These are phyloP conservation scores for Drosophila malerkotliana DNA, from an alignment of 1,140 invertebrate species.

Conservation along the genomic window DNA sequence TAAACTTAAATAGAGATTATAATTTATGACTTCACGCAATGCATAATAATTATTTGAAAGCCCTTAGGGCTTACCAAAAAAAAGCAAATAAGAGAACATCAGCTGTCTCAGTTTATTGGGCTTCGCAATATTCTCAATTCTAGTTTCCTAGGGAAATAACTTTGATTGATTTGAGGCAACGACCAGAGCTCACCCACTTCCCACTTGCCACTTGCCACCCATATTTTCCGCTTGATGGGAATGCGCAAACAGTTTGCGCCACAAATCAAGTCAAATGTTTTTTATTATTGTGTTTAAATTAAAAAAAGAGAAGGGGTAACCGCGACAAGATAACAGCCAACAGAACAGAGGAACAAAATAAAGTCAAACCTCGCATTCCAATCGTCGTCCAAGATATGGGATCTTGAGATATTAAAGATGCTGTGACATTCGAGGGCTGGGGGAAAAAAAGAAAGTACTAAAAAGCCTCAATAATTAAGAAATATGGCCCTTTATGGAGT, in stretches of 20 bases:
- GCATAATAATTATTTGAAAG: too few species aligned
- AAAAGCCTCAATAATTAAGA: background rate
- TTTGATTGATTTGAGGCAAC: slow-evolving; percentile 19
- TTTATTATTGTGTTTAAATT: slow-evolving; percentile 35
- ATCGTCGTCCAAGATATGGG: slow-evolving; percentile 33
- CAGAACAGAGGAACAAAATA: slow-evolving; percentile 13
- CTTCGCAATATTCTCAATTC: background rate
- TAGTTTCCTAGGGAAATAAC: background rate
- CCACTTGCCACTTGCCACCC: slow-evolving; percentile 4
- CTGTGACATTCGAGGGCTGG: background rate
- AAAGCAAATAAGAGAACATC: too few species aligned
- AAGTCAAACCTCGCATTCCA: slow-evolving; percentile 50
- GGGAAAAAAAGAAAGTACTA: slow-evolving; percentile 6
- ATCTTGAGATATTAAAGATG: background rate
- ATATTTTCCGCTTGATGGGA: slow-evolving; percentile 15
- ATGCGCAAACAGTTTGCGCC: slow-evolving; percentile 16
- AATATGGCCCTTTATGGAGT: background rate
- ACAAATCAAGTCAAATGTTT: slow-evolving; percentile 39
- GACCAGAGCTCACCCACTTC: slow-evolving; percentile 22
- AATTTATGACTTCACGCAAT: too few species aligned
- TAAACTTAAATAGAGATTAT: too few species aligned
- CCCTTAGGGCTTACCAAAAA: too few species aligned
- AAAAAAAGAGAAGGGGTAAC: slow-evolving; percentile 21
- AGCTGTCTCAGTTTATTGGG: too few species aligned
- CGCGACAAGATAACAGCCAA: slow-evolving; percentile 26